phyloP scores from a whole-genome alignment of 2,113 vertebrate species.

The Cephalophus harveyi region DNA sequence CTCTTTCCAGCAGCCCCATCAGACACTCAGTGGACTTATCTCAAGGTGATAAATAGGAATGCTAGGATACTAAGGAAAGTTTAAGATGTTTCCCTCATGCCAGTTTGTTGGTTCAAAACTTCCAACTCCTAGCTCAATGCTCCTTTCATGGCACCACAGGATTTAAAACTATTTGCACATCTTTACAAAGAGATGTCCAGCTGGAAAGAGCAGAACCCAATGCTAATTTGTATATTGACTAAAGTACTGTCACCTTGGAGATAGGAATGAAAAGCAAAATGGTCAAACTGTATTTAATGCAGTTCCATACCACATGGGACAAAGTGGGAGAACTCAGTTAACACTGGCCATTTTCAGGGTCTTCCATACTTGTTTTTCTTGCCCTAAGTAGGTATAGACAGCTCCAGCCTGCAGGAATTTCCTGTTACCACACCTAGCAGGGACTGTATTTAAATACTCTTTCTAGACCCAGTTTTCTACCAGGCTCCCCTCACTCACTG shows the following conservation, averaged over 20 bases:
- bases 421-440: not conserved
- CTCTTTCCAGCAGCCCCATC: not conserved
- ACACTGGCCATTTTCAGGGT: not conserved
- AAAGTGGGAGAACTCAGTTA: not conserved
- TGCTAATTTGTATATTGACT: not conserved
- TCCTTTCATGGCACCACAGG: not conserved
- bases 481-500: not conserved
- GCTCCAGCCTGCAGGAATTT: not conserved
- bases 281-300: not conserved
- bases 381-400: not conserved
- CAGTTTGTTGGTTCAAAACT: not conserved
- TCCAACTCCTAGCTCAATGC: not conserved
- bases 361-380: not conserved
- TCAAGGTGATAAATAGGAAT: not conserved
- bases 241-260: not conserved
- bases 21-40: not conserved
- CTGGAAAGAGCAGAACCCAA: not conserved
- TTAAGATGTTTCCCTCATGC: not conserved
- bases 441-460: not conserved
- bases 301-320: not conserved
- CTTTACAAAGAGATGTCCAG: not conserved
- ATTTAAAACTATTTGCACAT: not conserved
- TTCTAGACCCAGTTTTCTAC: not conserved
- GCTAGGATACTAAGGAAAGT: not conserved
- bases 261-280: not conserved